phyloP scores from a whole-genome alignment of 2,797 vertebrate species.

The Tympanoctomys barrerae region DNA sequence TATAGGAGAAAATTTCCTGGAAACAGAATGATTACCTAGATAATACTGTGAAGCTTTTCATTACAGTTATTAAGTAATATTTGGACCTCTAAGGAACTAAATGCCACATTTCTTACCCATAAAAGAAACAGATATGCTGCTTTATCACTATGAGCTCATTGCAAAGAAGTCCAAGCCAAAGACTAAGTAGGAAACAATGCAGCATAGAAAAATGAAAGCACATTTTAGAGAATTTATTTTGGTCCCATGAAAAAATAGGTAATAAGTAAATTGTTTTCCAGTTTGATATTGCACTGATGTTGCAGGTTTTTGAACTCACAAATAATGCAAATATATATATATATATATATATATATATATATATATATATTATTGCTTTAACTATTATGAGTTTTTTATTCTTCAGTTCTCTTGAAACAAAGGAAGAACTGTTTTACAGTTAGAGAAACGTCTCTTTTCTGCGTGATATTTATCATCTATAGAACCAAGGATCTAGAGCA shows the following conservation, averaged over 20 bases:
- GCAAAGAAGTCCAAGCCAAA: slow-evolving; percentile 29
- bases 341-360: not conserved
- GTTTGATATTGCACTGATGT: not conserved
- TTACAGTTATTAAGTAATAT: slow-evolving; percentile 47
- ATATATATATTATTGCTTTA: not conserved
- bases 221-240: slow-evolving; percentile 61
- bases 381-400: slow-evolving; percentile 67
- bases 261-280: slow-evolving; percentile 40
- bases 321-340: slow-evolving; percentile 18
- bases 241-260: slow-evolving; percentile 11
- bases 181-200: slow-evolving; percentile 33
- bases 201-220: slow-evolving; percentile 29
- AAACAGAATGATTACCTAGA: not conserved
- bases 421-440: slow-evolving; percentile 56
- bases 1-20: not conserved
- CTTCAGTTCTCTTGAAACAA: slow-evolving; percentile 65
- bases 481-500: slow-evolving; percentile 45
- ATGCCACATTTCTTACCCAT: not conserved
- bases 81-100: not conserved
- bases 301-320: slow-evolving; percentile 27
- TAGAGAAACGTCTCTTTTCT: slow-evolving; percentile 45
- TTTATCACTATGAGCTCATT: not conserved
- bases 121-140: not conserved
- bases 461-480: slow-evolving; percentile 64
- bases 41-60: slow-evolving; percentile 44